Evolutionary conservation across 2,888 invertebrate genomes (phyloP).

Genomic region (Gastrophysa polygoni): DNA sequence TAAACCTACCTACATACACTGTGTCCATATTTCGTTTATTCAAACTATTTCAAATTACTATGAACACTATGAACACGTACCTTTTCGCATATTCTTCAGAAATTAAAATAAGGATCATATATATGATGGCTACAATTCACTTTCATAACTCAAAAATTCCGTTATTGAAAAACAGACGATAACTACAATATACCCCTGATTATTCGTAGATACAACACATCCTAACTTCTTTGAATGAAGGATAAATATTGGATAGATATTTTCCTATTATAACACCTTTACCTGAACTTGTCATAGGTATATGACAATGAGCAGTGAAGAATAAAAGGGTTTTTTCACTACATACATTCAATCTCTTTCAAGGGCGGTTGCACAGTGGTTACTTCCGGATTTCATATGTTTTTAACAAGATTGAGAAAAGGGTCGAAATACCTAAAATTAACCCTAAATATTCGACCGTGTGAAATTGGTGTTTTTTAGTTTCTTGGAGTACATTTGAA

Average conservation of each 20-base stretch:
- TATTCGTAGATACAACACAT: conserved; percentile 18
- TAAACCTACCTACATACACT: no score
- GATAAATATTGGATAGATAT: conserved; percentile 31
- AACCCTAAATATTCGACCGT: conserved; percentile 49
- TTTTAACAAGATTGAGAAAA: conserved; percentile 52
- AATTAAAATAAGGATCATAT: no score
- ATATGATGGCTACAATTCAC: not conserved
- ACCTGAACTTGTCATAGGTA: conserved; percentile 41
- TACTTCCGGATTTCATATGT: conserved; percentile 49
- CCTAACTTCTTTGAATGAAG: conserved; percentile 28
- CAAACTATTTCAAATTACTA: no score
- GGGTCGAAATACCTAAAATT: conserved; percentile 44
- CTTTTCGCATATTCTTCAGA: no score
- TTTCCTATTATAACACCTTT: conserved; percentile 27
- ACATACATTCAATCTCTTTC: conserved; percentile 39
- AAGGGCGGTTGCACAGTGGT: conserved; percentile 53
- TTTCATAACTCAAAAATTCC: conserved; percentile 5
- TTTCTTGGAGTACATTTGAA: conserved; percentile 26
- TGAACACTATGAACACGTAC: no score
- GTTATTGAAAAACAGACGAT: conserved; percentile 19
- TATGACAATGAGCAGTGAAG: conserved; percentile 18
- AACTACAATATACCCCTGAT: conserved; percentile 29
- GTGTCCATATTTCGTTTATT: no score
- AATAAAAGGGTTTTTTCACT: conserved; percentile 33
- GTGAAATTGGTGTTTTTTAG: conserved; percentile 49